Percentiles rank a stretch among this genome's conserved stretches.
These are phyloP conservation scores for Ctenopoma kingsleyae DNA, from an alignment of 2,797 vertebrate genomes.

Conservation along the genomic window DNA sequence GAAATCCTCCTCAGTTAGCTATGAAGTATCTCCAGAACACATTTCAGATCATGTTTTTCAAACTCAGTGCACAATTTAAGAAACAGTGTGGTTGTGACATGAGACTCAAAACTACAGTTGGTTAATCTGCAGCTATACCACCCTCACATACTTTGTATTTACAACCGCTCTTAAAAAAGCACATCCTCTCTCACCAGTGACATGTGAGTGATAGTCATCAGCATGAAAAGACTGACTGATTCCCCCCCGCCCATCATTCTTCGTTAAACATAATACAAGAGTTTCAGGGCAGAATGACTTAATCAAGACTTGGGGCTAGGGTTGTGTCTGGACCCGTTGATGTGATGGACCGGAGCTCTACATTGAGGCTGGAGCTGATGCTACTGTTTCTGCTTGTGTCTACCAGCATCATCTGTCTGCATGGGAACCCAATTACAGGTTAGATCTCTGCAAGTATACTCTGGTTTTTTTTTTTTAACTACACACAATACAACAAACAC, in stretches of 20 bases:
- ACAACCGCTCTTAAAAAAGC: slow-evolving; percentile 26
- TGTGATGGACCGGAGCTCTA: slow-evolving; percentile 28
- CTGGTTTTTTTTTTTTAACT: too few relatives aligned
- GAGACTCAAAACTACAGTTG: not conserved
- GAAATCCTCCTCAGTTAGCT: too few relatives aligned
- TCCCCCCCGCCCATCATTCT: slow-evolving; percentile 31
- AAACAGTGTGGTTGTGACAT: not conserved
- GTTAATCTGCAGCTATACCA: not conserved
- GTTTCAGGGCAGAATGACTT: slow-evolving; percentile 5
- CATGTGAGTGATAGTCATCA: slow-evolving; percentile 41
- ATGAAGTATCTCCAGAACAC: too few relatives aligned
- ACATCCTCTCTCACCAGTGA: slow-evolving; percentile 32
- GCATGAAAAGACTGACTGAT: slow-evolving; percentile 1
- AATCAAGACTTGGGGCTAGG: not conserved
- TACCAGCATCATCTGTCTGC: slow-evolving; percentile 11
- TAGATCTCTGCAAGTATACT: not conserved
- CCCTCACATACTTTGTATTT: slow-evolving; percentile 26
- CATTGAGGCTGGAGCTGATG: slow-evolving; percentile 10
- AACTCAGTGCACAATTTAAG: not conserved
- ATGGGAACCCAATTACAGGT: slow-evolving; percentile 58
- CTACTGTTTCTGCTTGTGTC: slow-evolving; percentile 38
- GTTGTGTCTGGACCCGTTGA: not conserved
- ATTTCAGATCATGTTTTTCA: too few relatives aligned
- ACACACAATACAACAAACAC: too few relatives aligned
- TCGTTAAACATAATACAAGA: not conserved